Base-by-base conservation (phyloP, 2,797 vertebrate species). In the Clarias laeviceps region DNA sequence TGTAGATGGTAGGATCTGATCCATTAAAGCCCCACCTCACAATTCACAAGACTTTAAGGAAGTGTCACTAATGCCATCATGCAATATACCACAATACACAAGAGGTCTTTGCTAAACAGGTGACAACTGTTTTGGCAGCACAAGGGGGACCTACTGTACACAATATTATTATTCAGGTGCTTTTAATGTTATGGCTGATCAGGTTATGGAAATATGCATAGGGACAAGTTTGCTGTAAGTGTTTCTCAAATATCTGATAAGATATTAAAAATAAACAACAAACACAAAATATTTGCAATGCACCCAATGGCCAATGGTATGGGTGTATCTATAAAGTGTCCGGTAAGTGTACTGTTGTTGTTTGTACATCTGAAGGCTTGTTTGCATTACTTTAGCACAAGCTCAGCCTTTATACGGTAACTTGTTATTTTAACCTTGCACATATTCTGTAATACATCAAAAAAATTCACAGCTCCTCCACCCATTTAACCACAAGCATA, bases 381-480 rank as follows among this genome's bases (percentile, higher is more conserved):
- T 7, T 29, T 62, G 34, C 69, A 32, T 18, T 20, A 64, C 68
- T 5, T 17, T n/a, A 56, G 40, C 22, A 57, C 18, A 20, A 12
- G 37, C 45, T 18, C 17, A 14, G 18, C 54, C 34, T 72, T 1
- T 45, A 80, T 4, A 50, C 11, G 24, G 20, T 50, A 37, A n/a
- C 27, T 24, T 68, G 18, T 69, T 82, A 32, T 64, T 20, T 54
- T 76, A 29, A 15, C 29, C n/a, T 2, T 40, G 56, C 17, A 65
- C n/a, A 29, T 57, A 66, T 79, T 45, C 50, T 82, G 37, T 22
- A 12, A 66, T 70, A 73, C 65, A 29, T 65, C 68, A 27, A 34
- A 81, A 27, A 1, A 79, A 20, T 54, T 88, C 87, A 91, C 89
- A 92, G 85, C 82, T 88, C 50, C 92, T 88, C 90, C 92, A 93